Evolutionary conservation across 2,888 invertebrate genomes (phyloP), one percentile per base, ranked within the genome.

Genomic region (Dicroscelio sp.): DNA sequence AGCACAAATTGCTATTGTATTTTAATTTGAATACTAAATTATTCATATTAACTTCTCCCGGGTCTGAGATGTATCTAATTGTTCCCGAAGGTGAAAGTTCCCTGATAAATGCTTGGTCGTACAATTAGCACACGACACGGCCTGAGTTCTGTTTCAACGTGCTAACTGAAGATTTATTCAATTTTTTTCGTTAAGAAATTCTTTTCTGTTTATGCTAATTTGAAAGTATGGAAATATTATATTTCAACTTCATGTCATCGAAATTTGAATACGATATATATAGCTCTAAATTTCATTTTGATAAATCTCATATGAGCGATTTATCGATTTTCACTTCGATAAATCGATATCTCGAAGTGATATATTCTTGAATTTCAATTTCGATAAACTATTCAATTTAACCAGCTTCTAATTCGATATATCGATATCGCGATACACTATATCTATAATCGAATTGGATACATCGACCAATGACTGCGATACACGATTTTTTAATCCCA

Each of bases 21-120:
- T 86, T 78, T 86, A 60, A 78, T 86, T 78, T 52, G 48, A 69
- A 55, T 55, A 78, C 67, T 85, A 85, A 85, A 76, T 85, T 76
- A 85, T 85, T 85, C 85, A 78, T 69, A 60, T 69, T 43, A 33
- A 69, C 25, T 55, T 65, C 38, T 58, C 14, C 8, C 38, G 31
- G 48, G 65, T 35, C 52, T 25, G 60, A 58, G 60, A 60, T 55
- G 69, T 33, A 35, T 69, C 65, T 67, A 65, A 75, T 84, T 84
- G 52, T 84, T 43, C 58, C 2, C 65, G 65, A 73, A 84, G 84
- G 82, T 82, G 82, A 84, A 84, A 84, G 84, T 84, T 73, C 67
- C 38, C 14, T 20, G 69, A 58, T 43, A 27, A 27, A 71, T 33
- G 71, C 23, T 83, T 83, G 33, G 60, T 14, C 48, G 31, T 52